Base-by-base conservation (phyloP, 2,797 vertebrate species). In the Betta splendens region DNA sequence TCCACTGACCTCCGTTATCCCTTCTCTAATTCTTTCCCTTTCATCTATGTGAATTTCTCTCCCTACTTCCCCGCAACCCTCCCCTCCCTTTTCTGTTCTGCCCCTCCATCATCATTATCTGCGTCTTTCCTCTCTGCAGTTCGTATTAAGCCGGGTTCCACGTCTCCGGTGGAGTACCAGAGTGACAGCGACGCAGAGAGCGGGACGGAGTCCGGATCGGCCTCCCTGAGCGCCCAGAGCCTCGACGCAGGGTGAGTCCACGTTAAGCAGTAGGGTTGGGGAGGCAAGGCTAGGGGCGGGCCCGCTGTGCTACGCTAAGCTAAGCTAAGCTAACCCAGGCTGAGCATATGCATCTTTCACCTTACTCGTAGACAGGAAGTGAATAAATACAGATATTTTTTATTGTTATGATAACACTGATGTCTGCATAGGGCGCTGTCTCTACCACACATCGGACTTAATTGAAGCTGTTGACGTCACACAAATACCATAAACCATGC, bases 101-200 rank as follows among this genome's bases (percentile, higher is more conserved):
- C 38, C 25, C 28, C 5, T 15, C 40, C n/a, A 2, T 35, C 12
- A 2, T 67, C 20, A 25, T 18, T 9, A 12, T 9, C 26, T 48
- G 25, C 2, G 48, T 29, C 40, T 57, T 7, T 56, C 44, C 18
- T 56, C 47, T 12, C 57, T 42, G 7, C 87, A 94, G 96, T 96
- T 78, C 95, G 94, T 71, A 92, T 97, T 3, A 95, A 97, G 61
- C 94, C 95, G 0, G 92, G 94, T 17, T 95, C 95, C 0, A 91
- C 94, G 73, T 98, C 93, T 62, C 94, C 97, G 31, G 87, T 96
- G 71, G 95, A 95, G 82, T 94, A 92, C 70, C 94, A 94, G 86
- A 97, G 94, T 0, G 96, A 98, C 87, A 96, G 94, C 0, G 96
- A 98, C 29, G 89, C 80, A 0, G 95, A 98, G 80, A 96, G 94